Base-by-base conservation (phyloP, 2,888 invertebrate species). In the Catocala nupta region DNA sequence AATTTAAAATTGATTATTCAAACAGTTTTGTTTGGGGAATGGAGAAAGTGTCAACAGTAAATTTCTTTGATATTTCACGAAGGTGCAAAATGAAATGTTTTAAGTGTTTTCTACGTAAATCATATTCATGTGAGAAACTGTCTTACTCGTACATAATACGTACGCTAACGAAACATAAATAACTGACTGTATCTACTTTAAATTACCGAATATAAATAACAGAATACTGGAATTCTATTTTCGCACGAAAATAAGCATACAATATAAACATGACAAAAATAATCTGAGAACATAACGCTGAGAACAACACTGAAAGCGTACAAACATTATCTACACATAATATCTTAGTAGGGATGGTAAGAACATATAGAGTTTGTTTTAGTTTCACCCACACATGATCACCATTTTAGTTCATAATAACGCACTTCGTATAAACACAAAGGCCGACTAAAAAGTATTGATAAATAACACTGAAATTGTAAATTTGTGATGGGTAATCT, bases 221-320 rank as follows among this genome's bases (percentile, higher is more conserved):
- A 34, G 33, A n/a, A n/a, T 50, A n/a, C 4, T 50, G n/a, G 11
- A 11, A 34, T 34, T 34, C 34, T 50, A 50, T 50, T 50, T 48
- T 50, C 49, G 9, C 33, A 50, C 33, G 34, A 34, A 50, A 34
- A 50, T 48, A 48, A 48, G 48, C 48, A 48, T 48, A 48, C 48
- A 48, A 48, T 48, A 25, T 33, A 47, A 25, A 48, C 25, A 33
- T 13, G 7, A 48, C 48, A 12, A 33, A 48, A 25, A 48, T 48
- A 48, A 10, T 12, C 13, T 13, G 5, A 11, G 25, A 25, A 48
- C 9, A 48, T 13, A 11, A 9, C 13, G 25, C 5, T 34, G n/a
- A 50, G n/a, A 50, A 50, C 49, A 34, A 34, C 5, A 34, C 33
- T 50, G 49, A 50, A 9, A 34, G 9, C 4, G 6, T 7, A 45